Base-by-base conservation (phyloP, 1,140 invertebrate genomes). In the Brachionus rotundiformis region DNA sequence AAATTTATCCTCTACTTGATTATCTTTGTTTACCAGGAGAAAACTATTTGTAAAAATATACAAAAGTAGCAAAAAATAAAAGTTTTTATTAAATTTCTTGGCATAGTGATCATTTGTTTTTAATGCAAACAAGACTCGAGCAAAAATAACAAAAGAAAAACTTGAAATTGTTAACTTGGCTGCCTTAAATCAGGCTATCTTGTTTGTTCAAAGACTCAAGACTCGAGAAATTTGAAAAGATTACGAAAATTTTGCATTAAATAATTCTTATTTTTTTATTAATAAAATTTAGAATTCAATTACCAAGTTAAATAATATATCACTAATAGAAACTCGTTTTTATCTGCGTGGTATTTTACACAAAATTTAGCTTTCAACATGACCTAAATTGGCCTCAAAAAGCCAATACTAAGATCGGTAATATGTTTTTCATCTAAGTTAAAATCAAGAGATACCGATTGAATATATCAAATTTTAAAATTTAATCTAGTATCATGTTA, bases 241-340 rank as follows among this genome's bases (percentile, higher is more conserved):
- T 54, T 54, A 54, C 47, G 19, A 54, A 54, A 54, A 54, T 54
- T 19, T 54, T 54, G 16, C 47, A 54, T 54, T 54, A 23, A 39
- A 10, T 39, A 10, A 10, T 39, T 39, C 36, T 39, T 39, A 16
- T 54, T 54, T 54, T 54, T 54, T 54, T 23, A 54, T 54, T 54
- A 54, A 7, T 19, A 54, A 54, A 54, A 25, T 54, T 54, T 54
- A 19, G n/a, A 49, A 54, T 54, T 54, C 3, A 54, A 54, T 54
- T 54, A 54, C 47, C 47, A 54, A 54, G 47, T 54, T 54, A 54
- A 54, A 54, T 54, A n/a, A 54, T 2, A 54, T 54, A 54, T 54
- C 5, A 54, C 47, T 54, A 54, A 54, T 54, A 54, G 47, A 54
- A 54, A 19, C 16, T 54, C 4, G 47, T 11, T 16, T 39, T 16